Percentiles rank a stretch among this genome's conserved stretches.
These are phyloP conservation scores for Slavum lentiscoides DNA, from an alignment of 2,888 invertebrate species.

Conservation along the genomic window DNA sequence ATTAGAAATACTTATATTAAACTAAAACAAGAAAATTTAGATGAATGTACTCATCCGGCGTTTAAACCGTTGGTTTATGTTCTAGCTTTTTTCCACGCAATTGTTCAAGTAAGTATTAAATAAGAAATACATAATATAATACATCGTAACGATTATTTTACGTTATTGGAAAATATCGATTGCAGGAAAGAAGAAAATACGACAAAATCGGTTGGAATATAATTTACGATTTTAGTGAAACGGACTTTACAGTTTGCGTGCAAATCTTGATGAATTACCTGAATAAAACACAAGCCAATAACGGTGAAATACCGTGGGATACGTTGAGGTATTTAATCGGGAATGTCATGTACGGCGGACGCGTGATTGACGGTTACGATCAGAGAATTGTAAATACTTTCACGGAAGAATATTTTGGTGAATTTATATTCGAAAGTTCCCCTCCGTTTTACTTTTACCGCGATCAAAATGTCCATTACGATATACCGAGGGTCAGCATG, in stretches of 20 bases:
- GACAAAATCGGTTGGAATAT: slow-evolving; percentile 96
- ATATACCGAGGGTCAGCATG: slow-evolving; percentile 71
- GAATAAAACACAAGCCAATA: slow-evolving; percentile 65
- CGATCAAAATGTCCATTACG: slow-evolving; percentile 75
- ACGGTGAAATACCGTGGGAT: slow-evolving; percentile 77
- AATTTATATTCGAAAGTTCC: slow-evolving; percentile 88
- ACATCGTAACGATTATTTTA: background rate
- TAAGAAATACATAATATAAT: background rate
- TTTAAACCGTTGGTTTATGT: slow-evolving; percentile 84
- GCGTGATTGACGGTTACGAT: slow-evolving; percentile 90
- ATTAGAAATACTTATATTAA: slow-evolving; percentile 86
- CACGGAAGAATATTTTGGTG: slow-evolving; percentile 94
- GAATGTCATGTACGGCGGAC: slow-evolving; percentile 94
- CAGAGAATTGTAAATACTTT: slow-evolving; percentile 82
- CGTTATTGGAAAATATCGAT: slow-evolving; percentile 59
- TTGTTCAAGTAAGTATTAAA: slow-evolving; percentile 67
- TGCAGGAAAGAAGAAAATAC: slow-evolving; percentile 80
- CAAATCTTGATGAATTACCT: slow-evolving; percentile 84
- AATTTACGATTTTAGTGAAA: slow-evolving; percentile 89
- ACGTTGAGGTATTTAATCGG: slow-evolving; percentile 90
- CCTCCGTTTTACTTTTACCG: slow-evolving; percentile 89
- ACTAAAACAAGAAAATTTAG: slow-evolving; percentile 74
- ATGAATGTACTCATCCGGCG: slow-evolving; percentile 74
- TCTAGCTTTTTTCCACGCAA: slow-evolving; percentile 90
- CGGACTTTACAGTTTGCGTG: slow-evolving; percentile 87